Percentiles rank a stretch among this genome's conserved stretches.
Conservation (phyloP, 1,140 invertebrate species). For the Drosophila pruinosa region DNA sequence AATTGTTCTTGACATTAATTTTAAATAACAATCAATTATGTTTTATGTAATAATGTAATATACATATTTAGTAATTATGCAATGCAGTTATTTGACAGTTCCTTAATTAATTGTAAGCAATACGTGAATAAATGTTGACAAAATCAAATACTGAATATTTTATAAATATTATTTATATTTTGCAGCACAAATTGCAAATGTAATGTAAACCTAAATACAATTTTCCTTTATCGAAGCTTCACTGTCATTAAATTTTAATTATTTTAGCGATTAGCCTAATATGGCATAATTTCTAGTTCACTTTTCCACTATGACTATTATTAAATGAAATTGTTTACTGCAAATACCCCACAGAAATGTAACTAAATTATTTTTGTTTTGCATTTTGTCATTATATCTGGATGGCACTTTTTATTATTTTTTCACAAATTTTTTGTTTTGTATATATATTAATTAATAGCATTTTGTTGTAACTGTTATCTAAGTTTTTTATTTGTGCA, state of each 20-base stretch:
- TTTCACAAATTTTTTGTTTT: neutral
- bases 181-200: no score
- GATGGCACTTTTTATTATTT: conserved; percentile 5
- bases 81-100: no score
- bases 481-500: conserved; percentile 13
- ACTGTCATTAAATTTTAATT: conserved; percentile 41
- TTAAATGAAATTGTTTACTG: conserved; percentile 39
- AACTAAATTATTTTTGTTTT: conserved; percentile 38
- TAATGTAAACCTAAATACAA: no score
- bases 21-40: no score
- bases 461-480: conserved; percentile 48
- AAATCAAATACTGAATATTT: neutral
- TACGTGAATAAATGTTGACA: no score
- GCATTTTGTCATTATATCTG: conserved; percentile 29
- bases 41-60: no score
- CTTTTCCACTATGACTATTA: conserved; percentile 22
- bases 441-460: conserved; percentile 38
- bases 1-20: no score
- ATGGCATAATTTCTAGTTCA: conserved; percentile 52
- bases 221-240: neutral
- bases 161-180: neutral
- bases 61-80: no score
- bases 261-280: conserved; percentile 49
- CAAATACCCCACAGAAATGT: conserved; percentile 23
- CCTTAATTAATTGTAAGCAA: no score